These are phyloP conservation scores for Arenicola marina DNA, from an alignment of 2,888 invertebrate genomes.

Conservation along the genomic window DNA sequence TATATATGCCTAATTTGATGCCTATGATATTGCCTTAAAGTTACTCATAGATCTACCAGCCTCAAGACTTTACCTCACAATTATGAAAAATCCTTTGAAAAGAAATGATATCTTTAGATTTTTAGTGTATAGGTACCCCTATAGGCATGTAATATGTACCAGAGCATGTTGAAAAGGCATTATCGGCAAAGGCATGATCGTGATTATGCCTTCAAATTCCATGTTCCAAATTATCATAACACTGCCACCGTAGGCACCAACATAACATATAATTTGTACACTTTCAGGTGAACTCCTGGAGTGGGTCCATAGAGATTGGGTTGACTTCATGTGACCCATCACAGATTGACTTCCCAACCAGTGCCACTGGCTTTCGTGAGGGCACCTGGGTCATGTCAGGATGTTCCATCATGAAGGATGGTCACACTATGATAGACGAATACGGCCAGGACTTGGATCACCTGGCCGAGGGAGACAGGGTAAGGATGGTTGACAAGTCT, in stretches of 20 bases:
- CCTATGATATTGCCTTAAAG: too few species aligned
- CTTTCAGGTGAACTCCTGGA: slow-evolving; percentile 61
- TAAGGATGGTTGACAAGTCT: too few species aligned
- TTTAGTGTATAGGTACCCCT: too few species aligned
- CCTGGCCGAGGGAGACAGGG: slow-evolving; percentile 48
- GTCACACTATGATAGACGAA: slow-evolving; percentile 67
- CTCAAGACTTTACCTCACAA: too few species aligned
- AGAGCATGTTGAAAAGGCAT: too few species aligned
- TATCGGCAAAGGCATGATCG: too few species aligned
- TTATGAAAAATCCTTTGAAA: too few species aligned
- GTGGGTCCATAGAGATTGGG: slow-evolving; percentile 60
- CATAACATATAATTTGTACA: too few species aligned
- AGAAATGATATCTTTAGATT: too few species aligned
- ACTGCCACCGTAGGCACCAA: background rate
- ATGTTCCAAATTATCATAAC: background rate
- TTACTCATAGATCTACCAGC: too few species aligned
- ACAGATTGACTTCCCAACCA: slow-evolving; percentile 87
- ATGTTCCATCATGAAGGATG: slow-evolving; percentile 79
- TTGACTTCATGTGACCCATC: slow-evolving; percentile 89
- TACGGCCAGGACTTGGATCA: slow-evolving; percentile 58
- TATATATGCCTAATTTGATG: too few species aligned
- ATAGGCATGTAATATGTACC: too few species aligned
- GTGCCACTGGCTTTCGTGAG: slow-evolving; percentile 93
- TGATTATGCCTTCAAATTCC: background rate
- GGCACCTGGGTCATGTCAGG: slow-evolving; percentile 87